Base-by-base conservation (phyloP, 2,797 vertebrate species). In the Sebastes matsubarae region DNA sequence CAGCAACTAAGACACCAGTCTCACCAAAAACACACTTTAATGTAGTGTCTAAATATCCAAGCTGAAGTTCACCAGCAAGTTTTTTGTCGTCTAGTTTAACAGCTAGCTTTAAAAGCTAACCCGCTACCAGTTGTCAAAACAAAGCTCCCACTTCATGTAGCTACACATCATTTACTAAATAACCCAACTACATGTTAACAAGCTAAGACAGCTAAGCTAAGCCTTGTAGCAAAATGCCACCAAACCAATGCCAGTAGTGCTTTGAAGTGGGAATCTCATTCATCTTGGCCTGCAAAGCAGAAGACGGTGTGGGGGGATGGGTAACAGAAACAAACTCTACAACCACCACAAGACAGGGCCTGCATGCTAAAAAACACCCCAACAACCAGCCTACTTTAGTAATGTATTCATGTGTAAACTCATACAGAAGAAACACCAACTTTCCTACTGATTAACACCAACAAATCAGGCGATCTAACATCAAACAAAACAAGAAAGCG, bases 201-300 rank as follows among this genome's bases (percentile, higher is more conserved):
- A 77, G 90, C 82, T 54, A 83, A 82, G 77, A 75, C 68, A 72
- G 84, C 79, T 72, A 91, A 91, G 90, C 87, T 78, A 88, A 89
- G 88, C 88, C 77, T 76, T 16, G 85, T 67, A 87, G 88, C 92
- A 83, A 36, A 36, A 89, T 91, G 86, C 91, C 93, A 92, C 81
- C 88, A 87, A 36, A 36, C 84, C 91, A 60, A 78, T 92, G 90
- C 91, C 93, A 89, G 74, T 11, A 36, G 12, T 36, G 93, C 94
- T 95, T 96, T 95, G 94, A 95, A 95, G 94, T 95, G 93, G 88
- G 94, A 91, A 94, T 94, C 94, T 93, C 94, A 95, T 95, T 95
- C 94, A 95, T 95, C 93, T 95, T 90, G 95, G 95, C 94, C 94
- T 94, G 94, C 91, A 91, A 84, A 64, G 94, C 91, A 91, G 83